Evolutionary conservation across 2,113 vertebrate genomes (phyloP), one percentile per base, ranked within the genome.

Genomic region (Vidua macroura): DNA sequence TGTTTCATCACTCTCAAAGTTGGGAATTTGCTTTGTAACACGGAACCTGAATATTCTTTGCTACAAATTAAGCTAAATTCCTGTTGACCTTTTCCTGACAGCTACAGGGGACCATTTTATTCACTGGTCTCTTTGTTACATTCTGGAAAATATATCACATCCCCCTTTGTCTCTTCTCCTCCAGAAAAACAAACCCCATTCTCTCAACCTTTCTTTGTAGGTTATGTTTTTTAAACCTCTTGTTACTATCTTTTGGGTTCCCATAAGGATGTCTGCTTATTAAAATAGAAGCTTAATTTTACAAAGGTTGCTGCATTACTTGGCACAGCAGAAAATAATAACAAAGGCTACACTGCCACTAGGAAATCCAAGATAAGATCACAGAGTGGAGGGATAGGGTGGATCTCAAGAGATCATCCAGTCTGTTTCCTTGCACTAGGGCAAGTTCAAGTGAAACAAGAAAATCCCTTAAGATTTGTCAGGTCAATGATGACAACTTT

Each of bases 1-100:
- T 49, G 55, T 87, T 91, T 96, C 84, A 56, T 82, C 87, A 64
- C 44, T 31, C 39, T 68, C 23, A 20, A 31, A 79, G 33, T 27
- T 60, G 44, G 78, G 37, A 78, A 75, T 44, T 56, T 72, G 37
- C 55, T 90, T 93, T 82, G 60, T 87, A 89, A 85, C 7, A 2
- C 31, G 37, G 92, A 93, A 79, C 62, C 41, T 0, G 0, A 94
- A 73, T 85, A 53, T 79, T 90, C 69, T 64, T 60, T 62, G 17
- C 62, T 93, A 75, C 24, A 96, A 89, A 94, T 94, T 78, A 63
- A 94, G 41, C 56, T 91, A 75, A 79, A 87, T 91, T 95, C 78
- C 90, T 60, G 22, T 79, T 91, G 92, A 85, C 78, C 78, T 85
- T 89, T 93, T 91, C 53, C 70, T 93, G 64, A 87, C 48, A 91